A percentile compares a stretch with the other conserved stretches of the same genome.
phyloP scores from a whole-genome alignment of 2,797 vertebrate species.

The Eurystomus glaucurus region DNA sequence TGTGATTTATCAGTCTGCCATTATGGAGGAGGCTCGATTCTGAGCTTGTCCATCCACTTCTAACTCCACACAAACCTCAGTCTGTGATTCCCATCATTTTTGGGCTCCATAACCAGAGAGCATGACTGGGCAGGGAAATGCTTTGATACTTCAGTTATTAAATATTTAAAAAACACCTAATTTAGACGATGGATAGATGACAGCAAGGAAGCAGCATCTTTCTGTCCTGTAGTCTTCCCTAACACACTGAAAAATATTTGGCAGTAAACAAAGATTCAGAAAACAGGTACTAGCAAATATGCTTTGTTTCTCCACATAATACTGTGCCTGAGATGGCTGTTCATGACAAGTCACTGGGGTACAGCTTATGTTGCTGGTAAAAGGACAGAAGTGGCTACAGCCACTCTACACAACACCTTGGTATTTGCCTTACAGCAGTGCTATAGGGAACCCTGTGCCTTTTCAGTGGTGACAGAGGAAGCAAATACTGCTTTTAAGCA shows the following conservation, averaged over 20 bases:
- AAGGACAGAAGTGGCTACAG: not conserved
- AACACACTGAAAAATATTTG: not conserved
- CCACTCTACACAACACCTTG: not conserved
- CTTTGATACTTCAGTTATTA: not conserved
- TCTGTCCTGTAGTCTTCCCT: rapidly evolving
- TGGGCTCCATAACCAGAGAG: not conserved
- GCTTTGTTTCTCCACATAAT: not conserved
- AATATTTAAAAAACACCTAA: slow-evolving; percentile 31
- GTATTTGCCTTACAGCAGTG: not conserved
- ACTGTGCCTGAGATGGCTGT: not conserved
- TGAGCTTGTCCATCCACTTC: not conserved
- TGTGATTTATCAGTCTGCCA: slow-evolving; percentile 28
- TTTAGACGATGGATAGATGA: not conserved
- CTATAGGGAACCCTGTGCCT: not conserved
- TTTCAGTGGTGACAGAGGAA: not conserved
- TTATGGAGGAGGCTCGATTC: slow-evolving; percentile 19
- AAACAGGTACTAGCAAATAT: not conserved
- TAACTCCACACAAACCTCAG: not conserved
- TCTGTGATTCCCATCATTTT: slow-evolving; percentile 59
- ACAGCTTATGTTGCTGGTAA: not conserved
- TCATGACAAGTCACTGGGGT: not conserved
- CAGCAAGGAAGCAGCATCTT: not conserved
- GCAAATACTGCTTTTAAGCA: not conserved
- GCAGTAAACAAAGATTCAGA: not conserved
- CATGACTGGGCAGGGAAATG: slow-evolving; percentile 56